Base-by-base conservation (phyloP, 1,140 invertebrate species). In the Pinna nobilis region DNA sequence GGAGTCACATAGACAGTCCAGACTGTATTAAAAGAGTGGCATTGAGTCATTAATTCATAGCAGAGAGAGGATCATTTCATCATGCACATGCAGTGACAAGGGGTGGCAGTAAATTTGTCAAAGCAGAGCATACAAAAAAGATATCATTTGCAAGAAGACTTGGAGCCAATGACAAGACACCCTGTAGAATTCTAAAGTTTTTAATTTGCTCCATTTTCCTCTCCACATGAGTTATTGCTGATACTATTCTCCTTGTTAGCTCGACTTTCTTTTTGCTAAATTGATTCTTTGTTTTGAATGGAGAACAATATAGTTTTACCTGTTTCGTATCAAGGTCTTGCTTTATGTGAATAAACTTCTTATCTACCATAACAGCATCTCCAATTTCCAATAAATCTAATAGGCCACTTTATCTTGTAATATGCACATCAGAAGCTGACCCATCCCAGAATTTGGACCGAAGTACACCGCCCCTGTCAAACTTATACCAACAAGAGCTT, bases 191-290 rank as follows among this genome's bases (percentile, higher is more conserved):
- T 33, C 70, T 18, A 28, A 65, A 71, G 47, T 65, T 71, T 32
- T 71, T 71, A 13, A 71, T 71, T n/a, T 71, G 70, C 37, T 65
- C 60, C 70, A 71, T 71, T 35, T 71, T 71, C 13, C 70, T 28
- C 35, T 71, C 70, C 15, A 55, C 60, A 47, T 71, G 70, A 49
- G 65, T 71, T 35, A 49, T 51, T 7, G 70, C 70, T 23, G 60
- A 71, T 44, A 61, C 61, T 50, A 65, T 51, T 35, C 60, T 64
- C n/a, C 68, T 47, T 35, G 68, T 70, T 23, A 18, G 35, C 33
- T 63, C 68, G 15, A 70, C 33, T 44, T 64, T 47, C 18, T 44
- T 18, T 23, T 71, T 71, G 11, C 59, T 15, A 44, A 71, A 71
- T 32, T 64, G 68, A n/a, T 30, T 55, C n/a, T 23, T 64, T 23